Evolutionary conservation across 2,888 invertebrate genomes (phyloP), one percentile per base, ranked within the genome.

Genomic region (Cotesia congregata): DNA sequence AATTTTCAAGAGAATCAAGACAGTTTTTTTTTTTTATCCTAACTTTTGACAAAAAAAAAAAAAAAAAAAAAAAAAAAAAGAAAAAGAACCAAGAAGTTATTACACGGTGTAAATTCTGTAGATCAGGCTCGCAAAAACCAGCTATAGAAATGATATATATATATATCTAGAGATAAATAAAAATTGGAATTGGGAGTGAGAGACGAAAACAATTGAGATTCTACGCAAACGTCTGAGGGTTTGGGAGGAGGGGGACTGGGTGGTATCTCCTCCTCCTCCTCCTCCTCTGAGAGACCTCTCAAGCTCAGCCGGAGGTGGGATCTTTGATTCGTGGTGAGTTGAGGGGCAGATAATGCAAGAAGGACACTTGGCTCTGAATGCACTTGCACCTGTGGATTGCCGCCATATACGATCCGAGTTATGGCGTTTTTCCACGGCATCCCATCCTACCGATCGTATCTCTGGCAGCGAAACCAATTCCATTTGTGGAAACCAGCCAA

Each of bases 381-480:
- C 30, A 30, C 79, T 85, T 85, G 88, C 88, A 88, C 88, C 88
- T 88, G 88, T 86, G 87, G 88, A 85, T 86, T 86, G 85, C 86
- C 86, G 85, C 88, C 88, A 87, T 88, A 88, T 88, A 87, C 85
- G 88, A 85, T 83, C 85, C 83, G 78, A 88, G 87, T 88, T 88
- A 88, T 88, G 88, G 88, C 85, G 88, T 88, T 88, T 88, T 88
- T 88, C 88, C 87, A 79, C 85, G 88, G 88, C 88, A 88, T 88
- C 88, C 88, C 87, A 79, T 78, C 82, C 81, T 74, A 77, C 79
- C 76, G 87, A 88, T 88, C 86, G 87, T 87, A 88, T 88, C 88
- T 84, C 78, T 77, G 83, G 83, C 83, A 84, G 84, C 86, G 86
- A 86, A 87, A 86, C 85, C 87, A 87, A 88, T 81, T 88, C 88